Conservation (phyloP, 2,113 vertebrate genomes). For the Stegostoma tigrinum region DNA sequence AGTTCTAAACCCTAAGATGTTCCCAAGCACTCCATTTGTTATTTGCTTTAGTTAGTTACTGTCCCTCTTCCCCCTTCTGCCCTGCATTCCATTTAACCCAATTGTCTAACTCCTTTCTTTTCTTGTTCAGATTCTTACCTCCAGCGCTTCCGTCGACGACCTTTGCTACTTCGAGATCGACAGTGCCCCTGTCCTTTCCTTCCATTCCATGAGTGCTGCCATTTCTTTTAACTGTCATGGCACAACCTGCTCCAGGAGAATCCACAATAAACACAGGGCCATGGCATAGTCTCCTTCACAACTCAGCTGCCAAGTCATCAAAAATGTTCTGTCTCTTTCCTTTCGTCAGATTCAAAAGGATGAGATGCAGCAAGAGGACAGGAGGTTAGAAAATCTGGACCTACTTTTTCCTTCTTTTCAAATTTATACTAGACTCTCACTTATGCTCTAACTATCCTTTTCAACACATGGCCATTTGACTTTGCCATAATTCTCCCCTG, state of each 20-base stretch:
- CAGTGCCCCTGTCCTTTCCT: constrained; percentile 28
- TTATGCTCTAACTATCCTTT: not conserved
- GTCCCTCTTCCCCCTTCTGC: not conserved
- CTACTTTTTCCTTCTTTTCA: not conserved
- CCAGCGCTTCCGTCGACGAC: not conserved
- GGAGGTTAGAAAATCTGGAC: not conserved
- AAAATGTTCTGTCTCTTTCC: not conserved
- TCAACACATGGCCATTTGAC: not conserved
- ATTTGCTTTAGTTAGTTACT: not conserved
- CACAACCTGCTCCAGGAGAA: constrained; percentile 34
- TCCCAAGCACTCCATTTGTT: not conserved
- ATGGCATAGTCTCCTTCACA: constrained; percentile 19
- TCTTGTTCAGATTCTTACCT: not conserved
- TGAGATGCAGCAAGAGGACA: not conserved
- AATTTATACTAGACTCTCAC: not conserved
- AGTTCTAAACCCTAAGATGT: not conserved
- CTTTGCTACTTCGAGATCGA: constrained; percentile 30
- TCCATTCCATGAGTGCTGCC: constrained; percentile 21
- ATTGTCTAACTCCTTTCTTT: not conserved
- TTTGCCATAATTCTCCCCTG: not conserved
- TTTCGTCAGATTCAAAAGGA: not conserved
- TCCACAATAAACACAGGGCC: constrained; percentile 32
- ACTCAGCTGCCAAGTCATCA: not conserved
- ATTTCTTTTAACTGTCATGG: constrained; percentile 34
- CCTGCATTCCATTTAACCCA: not conserved